Conservation (phyloP, 2,888 invertebrate species). For the Lottia gigantea region DNA sequence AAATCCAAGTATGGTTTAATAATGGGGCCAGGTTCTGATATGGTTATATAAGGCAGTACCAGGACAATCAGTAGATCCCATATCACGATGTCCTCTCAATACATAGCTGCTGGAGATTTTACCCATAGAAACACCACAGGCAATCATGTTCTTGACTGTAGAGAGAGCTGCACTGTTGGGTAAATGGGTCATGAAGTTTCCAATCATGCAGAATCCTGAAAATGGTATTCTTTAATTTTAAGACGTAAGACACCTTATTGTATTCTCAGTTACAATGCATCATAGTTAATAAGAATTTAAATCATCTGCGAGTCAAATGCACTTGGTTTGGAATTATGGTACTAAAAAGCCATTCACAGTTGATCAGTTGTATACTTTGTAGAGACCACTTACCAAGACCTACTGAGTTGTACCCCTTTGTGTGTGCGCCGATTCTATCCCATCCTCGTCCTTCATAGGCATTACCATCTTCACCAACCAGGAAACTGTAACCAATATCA, state of each 20-base stretch:
- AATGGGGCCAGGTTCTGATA: constrained; percentile 49
- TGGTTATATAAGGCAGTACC: constrained; percentile 44
- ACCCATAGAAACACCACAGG: constrained; percentile 46
- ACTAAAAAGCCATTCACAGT: too few relatives aligned
- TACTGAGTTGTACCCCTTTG: constrained; percentile 73
- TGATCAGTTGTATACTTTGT: too few relatives aligned
- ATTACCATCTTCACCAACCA: constrained; percentile 84
- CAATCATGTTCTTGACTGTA: constrained; percentile 51
- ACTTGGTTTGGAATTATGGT: too few relatives aligned
- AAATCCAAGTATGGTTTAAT: constrained; percentile 18
- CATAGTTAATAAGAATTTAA: too few relatives aligned
- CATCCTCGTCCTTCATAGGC: constrained; percentile 82
- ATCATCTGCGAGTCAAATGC: too few relatives aligned
- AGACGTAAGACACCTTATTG: too few relatives aligned
- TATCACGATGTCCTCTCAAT: constrained; percentile 51
- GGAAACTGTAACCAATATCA: constrained; percentile 73
- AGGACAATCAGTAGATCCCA: constrained; percentile 45
- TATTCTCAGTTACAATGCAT: too few relatives aligned
- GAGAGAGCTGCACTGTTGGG: constrained; percentile 52
- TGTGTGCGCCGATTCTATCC: constrained; percentile 79
- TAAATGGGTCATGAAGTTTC: constrained; percentile 45
- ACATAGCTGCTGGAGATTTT: constrained; percentile 42
- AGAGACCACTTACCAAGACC: constrained; percentile 33
- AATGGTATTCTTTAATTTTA: not conserved
- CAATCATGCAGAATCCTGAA: constrained; percentile 56